phyloP scores from a whole-genome alignment of 1,140 invertebrate genomes.

The Caligus rogercresseyi region DNA sequence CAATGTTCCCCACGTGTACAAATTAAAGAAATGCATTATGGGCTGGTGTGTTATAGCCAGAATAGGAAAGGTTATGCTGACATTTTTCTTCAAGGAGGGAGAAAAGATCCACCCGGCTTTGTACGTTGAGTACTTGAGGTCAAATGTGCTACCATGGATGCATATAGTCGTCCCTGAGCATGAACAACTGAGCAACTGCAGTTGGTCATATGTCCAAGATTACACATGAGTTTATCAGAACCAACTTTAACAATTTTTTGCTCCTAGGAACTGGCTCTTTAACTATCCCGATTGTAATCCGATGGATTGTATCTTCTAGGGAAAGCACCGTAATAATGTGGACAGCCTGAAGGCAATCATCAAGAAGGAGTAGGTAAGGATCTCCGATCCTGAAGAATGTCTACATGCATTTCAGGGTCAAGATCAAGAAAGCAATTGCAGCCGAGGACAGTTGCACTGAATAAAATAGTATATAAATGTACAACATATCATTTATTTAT shows the following conservation, averaged over 20 bases:
- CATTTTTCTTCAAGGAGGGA: background rate
- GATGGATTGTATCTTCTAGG: background rate
- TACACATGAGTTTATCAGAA: background rate
- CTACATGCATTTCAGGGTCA: background rate
- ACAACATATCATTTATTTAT: background rate
- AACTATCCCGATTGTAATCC: background rate
- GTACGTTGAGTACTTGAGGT: background rate
- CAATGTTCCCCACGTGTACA: background rate
- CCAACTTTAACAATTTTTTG: background rate
- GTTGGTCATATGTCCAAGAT: background rate
- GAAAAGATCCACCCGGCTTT: background rate
- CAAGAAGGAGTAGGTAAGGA: background rate
- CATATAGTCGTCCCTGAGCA: background rate
- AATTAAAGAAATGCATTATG: background rate
- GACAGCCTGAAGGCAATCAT: background rate
- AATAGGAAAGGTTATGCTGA: background rate
- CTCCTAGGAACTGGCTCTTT: background rate
- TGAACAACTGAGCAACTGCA: background rate
- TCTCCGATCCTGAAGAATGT: background rate
- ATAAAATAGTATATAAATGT: slow-evolving; percentile 1
- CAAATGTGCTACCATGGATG: background rate
- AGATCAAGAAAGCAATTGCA: background rate
- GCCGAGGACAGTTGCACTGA: background rate
- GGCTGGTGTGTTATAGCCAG: background rate
- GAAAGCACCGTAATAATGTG: background rate